A percentile compares a stretch with the other conserved stretches of the same genome.
Evolutionary conservation across 2,888 invertebrate genomes (phyloP).

Genomic region (Euphydryas editha): DNA sequence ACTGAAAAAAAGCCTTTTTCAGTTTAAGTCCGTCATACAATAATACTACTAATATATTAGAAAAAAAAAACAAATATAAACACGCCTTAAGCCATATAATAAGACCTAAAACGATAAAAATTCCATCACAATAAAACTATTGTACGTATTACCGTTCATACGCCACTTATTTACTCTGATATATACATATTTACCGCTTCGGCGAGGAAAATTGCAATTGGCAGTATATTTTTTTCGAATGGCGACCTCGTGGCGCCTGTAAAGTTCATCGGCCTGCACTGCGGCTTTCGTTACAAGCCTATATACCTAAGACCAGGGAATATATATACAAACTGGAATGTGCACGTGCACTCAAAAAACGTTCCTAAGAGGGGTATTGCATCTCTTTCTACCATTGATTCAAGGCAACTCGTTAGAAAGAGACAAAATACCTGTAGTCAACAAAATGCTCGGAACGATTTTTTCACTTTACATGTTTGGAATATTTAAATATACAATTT

Average conservation of each 20-base stretch:
- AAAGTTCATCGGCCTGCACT: conserved; percentile 31
- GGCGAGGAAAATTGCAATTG: not conserved
- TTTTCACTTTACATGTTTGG: too few relatives aligned
- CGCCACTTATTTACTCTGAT: not conserved
- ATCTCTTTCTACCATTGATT: too few relatives aligned
- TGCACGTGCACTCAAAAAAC: too few relatives aligned
- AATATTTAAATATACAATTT: too few relatives aligned
- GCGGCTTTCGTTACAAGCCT: conserved; percentile 25
- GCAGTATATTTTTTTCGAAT: conserved; percentile 6
- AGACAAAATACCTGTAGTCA: too few relatives aligned
- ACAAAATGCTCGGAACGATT: too few relatives aligned
- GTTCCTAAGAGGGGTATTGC: too few relatives aligned
- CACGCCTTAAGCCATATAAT: not conserved
- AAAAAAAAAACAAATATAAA: not conserved
- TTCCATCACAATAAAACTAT: not conserved
- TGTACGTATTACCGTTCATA: not conserved
- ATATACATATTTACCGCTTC: not conserved
- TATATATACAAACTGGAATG: too few relatives aligned
- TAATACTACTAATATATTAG: not conserved
- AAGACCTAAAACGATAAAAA: not conserved
- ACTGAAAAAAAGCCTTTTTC: too few relatives aligned
- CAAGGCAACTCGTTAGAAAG: too few relatives aligned
- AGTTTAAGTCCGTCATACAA: not conserved
- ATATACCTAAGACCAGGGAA: too few relatives aligned
- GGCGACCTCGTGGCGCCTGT: conserved; percentile 15